Percentiles rank a stretch among this genome's conserved stretches.
Conservation (phyloP, 2,113 vertebrate genomes). For the Notechis scutatus region DNA sequence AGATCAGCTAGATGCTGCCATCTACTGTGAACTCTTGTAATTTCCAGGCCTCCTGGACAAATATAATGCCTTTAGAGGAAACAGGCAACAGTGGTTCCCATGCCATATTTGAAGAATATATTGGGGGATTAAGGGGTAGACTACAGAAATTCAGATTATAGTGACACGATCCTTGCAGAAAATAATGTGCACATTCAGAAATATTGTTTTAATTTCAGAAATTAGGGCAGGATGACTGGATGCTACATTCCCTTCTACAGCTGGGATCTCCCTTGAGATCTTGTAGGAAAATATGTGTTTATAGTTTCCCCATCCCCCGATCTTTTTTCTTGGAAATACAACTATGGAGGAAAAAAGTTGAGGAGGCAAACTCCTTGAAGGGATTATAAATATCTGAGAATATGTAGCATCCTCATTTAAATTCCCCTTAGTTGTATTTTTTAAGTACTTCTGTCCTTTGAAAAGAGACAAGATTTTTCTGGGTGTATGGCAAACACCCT, state of each 20-base stretch:
- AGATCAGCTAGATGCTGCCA: background rate
- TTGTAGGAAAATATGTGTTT: background rate
- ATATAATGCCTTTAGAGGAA: background rate
- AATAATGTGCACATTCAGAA: background rate
- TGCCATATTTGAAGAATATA: background rate
- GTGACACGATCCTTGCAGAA: background rate
- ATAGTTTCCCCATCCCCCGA: background rate
- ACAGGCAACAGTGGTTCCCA: background rate
- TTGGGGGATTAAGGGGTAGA: background rate
- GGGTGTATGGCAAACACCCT: background rate
- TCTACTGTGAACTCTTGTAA: background rate
- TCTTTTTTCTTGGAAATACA: background rate
- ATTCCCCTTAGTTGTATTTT: background rate
- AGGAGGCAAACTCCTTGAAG: background rate
- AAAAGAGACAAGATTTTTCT: background rate
- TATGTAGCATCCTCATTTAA: background rate
- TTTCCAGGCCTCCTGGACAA: background rate
- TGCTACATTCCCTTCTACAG: background rate
- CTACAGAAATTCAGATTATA: background rate
- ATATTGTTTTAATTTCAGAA: background rate
- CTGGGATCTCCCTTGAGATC: background rate
- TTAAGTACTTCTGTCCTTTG: background rate
- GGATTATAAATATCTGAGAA: background rate
- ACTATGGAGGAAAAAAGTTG: background rate
- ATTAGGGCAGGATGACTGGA: background rate